These are phyloP conservation scores for Psittacula cyanocephala DNA, from an alignment of 2,113 vertebrate genomes.

Conservation along the genomic window DNA sequence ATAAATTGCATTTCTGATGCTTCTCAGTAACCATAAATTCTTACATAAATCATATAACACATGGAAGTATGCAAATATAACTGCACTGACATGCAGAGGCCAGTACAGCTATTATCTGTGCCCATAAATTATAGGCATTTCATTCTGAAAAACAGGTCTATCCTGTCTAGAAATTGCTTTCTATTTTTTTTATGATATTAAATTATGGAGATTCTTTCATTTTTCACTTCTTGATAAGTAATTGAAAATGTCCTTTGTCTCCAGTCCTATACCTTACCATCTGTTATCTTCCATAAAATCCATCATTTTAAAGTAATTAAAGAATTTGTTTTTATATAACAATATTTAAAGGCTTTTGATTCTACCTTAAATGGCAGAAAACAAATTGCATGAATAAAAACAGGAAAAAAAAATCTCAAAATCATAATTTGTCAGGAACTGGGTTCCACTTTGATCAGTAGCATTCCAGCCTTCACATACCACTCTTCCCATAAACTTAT, in stretches of 20 bases:
- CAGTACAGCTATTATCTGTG: not conserved
- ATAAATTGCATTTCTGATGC: not conserved
- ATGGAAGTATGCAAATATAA: not conserved
- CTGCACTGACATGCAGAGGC: not conserved
- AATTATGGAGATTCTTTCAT: not conserved
- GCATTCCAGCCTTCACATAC: not conserved
- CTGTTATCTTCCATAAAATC: not conserved
- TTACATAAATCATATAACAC: not conserved
- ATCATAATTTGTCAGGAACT: accelerated
- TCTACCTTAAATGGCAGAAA: not conserved
- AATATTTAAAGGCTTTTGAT: not conserved
- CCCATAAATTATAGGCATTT: not conserved
- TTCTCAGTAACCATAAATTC: not conserved
- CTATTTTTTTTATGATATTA: not conserved
- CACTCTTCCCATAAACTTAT: not conserved
- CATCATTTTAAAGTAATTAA: not conserved
- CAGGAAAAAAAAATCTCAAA: not conserved
- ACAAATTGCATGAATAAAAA: not conserved
- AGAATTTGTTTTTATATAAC: not conserved
- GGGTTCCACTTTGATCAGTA: not conserved
- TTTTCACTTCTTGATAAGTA: not conserved
- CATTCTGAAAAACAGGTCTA: not conserved
- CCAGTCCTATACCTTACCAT: not conserved
- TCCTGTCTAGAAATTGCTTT: not conserved
- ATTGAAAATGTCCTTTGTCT: not conserved